phyloP scores from a whole-genome alignment of 2,797 vertebrate genomes.

The Pseudochromis fuscus region DNA sequence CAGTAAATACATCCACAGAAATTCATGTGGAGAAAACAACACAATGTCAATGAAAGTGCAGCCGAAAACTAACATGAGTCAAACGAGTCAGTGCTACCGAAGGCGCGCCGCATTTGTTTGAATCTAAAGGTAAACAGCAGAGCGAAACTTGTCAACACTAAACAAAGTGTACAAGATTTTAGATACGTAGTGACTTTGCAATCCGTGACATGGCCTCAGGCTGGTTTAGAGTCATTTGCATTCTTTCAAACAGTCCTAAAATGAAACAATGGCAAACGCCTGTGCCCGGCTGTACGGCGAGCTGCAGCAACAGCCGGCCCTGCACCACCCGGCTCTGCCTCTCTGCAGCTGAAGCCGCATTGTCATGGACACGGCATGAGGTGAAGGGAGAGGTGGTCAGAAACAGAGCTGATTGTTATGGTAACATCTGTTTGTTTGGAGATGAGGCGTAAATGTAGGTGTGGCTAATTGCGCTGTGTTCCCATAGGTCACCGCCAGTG shows the following conservation, averaged over 20 bases:
- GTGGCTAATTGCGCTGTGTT: constrained; percentile 61
- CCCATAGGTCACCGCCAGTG: constrained; percentile 47
- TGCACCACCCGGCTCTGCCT: constrained; percentile 46
- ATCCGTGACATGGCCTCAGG: constrained; percentile 45
- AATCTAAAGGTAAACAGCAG: constrained; percentile 35
- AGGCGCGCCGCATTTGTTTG: constrained; percentile 14
- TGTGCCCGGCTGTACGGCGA: constrained; percentile 28
- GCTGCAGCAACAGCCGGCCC: constrained; percentile 41
- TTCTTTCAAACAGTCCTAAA: constrained; percentile 57
- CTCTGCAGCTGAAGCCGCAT: constrained; percentile 55
- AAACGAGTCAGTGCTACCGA: constrained; percentile 14
- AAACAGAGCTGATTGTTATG: constrained; percentile 73
- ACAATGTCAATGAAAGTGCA: constrained; percentile 13
- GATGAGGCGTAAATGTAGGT: constrained; percentile 68
- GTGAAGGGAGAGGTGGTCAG: constrained; percentile 32
- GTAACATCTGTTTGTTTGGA: constrained; percentile 75
- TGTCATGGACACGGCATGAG: constrained; percentile 77
- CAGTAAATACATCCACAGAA: constrained; percentile 1
- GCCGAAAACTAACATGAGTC: constrained; percentile 10
- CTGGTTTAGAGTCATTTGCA: constrained; percentile 71
- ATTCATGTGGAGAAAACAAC: constrained; percentile 5
- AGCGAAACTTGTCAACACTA: constrained; percentile 28
- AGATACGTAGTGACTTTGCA: constrained; percentile 45
- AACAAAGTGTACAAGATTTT: constrained; percentile 43
- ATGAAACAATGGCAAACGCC: constrained; percentile 59